phyloP scores from a whole-genome alignment of 92 coral and sea anemone genomes.

The Umimayanthus chanpuru region DNA sequence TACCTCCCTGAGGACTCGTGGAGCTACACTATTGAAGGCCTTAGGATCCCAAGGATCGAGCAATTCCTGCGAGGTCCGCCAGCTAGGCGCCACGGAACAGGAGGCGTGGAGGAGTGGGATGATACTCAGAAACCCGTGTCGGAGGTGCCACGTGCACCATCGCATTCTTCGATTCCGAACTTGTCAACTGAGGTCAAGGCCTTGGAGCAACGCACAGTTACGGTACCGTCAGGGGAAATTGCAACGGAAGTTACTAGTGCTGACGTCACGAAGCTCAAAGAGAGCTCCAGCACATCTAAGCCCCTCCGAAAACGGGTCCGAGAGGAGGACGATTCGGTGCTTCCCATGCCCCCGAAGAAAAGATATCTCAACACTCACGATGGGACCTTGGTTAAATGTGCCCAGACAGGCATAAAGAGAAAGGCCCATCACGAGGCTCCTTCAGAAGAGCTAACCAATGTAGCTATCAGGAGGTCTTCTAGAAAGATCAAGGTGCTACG shows the following conservation, averaged over 20 bases:
- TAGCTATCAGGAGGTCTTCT: neutral
- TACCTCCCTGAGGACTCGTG: neutral
- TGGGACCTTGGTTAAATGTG: neutral
- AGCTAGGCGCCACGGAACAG: neutral
- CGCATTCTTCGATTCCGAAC: neutral
- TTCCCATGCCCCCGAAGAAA: conserved; percentile 11
- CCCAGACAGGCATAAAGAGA: neutral
- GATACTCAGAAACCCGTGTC: neutral
- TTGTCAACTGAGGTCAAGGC: neutral
- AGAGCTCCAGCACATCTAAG: neutral
- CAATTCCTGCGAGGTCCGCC: neutral
- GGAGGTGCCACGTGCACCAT: neutral
- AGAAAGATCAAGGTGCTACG: neutral
- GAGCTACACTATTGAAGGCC: conserved; percentile 13
- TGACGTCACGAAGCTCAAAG: neutral
- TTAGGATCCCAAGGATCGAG: conserved; percentile 17
- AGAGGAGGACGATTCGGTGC: neutral
- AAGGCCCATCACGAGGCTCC: neutral
- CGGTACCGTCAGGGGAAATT: neutral
- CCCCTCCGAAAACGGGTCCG: conserved; percentile 11
- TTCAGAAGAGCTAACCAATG: neutral
- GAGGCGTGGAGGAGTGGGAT: neutral
- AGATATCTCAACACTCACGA: neutral
- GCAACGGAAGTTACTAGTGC: neutral
- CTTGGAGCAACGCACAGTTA: neutral